Conservation (phyloP, 2,797 vertebrate species). For the Muscicapa striata region DNA sequence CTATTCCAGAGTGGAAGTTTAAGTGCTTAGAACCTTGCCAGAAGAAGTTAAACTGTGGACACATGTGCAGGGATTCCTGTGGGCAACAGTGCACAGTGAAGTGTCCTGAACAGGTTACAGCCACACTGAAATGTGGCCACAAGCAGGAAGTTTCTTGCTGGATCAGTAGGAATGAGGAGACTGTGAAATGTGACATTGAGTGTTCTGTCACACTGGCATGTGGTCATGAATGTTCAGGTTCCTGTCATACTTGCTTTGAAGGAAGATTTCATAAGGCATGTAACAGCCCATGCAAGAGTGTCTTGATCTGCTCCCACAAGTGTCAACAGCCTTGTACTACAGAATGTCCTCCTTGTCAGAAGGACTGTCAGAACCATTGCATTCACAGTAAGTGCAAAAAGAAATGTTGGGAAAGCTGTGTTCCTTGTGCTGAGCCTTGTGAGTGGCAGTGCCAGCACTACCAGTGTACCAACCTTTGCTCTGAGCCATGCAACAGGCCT, state of each 20-base stretch:
- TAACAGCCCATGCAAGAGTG: constrained; percentile 72
- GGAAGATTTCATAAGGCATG: constrained; percentile 87
- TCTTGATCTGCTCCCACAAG: constrained; percentile 88
- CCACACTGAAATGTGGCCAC: constrained; percentile 85
- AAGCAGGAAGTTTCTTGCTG: constrained; percentile 78
- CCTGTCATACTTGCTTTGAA: constrained; percentile 82
- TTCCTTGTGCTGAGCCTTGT: constrained; percentile 87
- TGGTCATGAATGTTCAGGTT: constrained; percentile 83
- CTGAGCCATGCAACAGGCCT: constrained; percentile 87
- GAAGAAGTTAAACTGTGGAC: constrained; percentile 82
- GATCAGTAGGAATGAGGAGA: not conserved
- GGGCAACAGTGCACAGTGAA: constrained; percentile 76
- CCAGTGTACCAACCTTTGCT: constrained; percentile 85
- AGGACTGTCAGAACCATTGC: constrained; percentile 86
- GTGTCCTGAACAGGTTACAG: constrained; percentile 75
- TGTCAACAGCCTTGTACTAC: constrained; percentile 84
- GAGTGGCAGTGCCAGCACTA: constrained; percentile 87
- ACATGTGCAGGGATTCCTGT: constrained; percentile 80
- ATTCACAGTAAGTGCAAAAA: constrained; percentile 87
- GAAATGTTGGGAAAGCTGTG: constrained; percentile 83
- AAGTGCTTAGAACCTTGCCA: constrained; percentile 81
- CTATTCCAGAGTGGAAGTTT: constrained; percentile 74
- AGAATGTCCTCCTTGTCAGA: constrained; percentile 85
- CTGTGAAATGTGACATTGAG: constrained; percentile 69
- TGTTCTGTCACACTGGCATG: constrained; percentile 82